A percentile compares a stretch with the other conserved stretches of the same genome.
Evolutionary conservation across 2,113 vertebrate species (phyloP).

Genomic region (Lutjanus erythropterus): DNA sequence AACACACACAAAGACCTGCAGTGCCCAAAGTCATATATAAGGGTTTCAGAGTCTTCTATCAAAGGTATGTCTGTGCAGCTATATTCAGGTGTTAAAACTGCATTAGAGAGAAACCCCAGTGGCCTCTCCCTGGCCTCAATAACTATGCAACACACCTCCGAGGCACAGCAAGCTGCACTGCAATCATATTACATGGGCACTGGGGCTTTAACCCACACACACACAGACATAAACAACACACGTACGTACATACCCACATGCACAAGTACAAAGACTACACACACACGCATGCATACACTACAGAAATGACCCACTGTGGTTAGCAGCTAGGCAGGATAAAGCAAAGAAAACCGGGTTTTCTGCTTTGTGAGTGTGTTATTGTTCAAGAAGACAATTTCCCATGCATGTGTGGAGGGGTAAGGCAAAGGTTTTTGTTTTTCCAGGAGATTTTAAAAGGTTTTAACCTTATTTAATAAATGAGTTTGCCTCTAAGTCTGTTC

Average conservation of each 20-base stretch:
- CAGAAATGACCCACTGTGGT: conserved; percentile 24
- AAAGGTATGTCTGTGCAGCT: conserved; percentile 48
- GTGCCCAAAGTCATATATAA: conserved; percentile 52
- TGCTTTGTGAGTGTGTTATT: not conserved
- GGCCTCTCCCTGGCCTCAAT: conserved; percentile 70
- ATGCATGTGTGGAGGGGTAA: not conserved
- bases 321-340: not conserved
- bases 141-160: conserved; percentile 58
- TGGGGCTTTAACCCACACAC: conserved; percentile 49
- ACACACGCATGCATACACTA: not conserved
- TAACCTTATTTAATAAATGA: not conserved
- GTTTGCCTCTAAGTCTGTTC: not conserved
- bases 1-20: conserved; percentile 30
- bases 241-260: conserved; percentile 20
- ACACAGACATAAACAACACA: conserved; percentile 32
- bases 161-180: conserved; percentile 54
- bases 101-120: conserved; percentile 59
- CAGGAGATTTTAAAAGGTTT: not conserved
- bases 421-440: not conserved
- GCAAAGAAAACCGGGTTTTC: not conserved
- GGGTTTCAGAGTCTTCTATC: conserved; percentile 28
- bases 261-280: conserved; percentile 17
- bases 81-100: conserved; percentile 70
- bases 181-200: conserved; percentile 63
- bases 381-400: not conserved